These are phyloP conservation scores for Apis florea DNA, from an alignment of 1,140 invertebrate species.

Conservation along the genomic window DNA sequence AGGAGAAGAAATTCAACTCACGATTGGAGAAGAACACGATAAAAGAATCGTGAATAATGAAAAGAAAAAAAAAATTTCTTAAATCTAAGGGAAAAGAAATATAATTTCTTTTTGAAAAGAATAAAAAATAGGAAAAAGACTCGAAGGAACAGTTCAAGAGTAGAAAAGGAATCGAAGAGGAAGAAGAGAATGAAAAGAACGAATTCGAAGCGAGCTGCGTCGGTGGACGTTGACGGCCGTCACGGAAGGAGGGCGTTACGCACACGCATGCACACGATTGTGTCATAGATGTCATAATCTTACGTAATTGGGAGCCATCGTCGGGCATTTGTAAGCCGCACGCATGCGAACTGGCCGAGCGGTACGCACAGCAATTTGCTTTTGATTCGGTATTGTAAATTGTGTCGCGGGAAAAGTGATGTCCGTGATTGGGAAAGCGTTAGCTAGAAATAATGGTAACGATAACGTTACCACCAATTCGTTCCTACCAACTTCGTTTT, in stretches of 20 bases:
- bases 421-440: conserved; percentile 42
- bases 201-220: neutral
- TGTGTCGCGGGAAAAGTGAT: conserved; percentile 66
- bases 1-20: neutral
- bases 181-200: neutral
- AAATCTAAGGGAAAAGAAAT: neutral
- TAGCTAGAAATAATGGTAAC: neutral
- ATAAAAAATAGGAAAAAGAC: neutral
- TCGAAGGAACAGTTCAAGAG: neutral
- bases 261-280: conserved; percentile 70
- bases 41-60: neutral
- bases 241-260: conserved; percentile 74
- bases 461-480: neutral
- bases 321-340: conserved; percentile 74
- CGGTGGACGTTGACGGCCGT: conserved; percentile 58
- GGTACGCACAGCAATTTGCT: conserved; percentile 74
- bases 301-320: conserved; percentile 72
- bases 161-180: neutral
- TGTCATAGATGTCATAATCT: conserved; percentile 78
- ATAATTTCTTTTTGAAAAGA: neutral
- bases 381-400: conserved; percentile 70
- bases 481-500: neutral
- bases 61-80: neutral
- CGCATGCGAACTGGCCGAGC: conserved; percentile 64
- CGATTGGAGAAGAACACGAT: neutral